Evolutionary conservation across 2,113 vertebrate genomes (phyloP).

Genomic region (Lampris incognitus): DNA sequence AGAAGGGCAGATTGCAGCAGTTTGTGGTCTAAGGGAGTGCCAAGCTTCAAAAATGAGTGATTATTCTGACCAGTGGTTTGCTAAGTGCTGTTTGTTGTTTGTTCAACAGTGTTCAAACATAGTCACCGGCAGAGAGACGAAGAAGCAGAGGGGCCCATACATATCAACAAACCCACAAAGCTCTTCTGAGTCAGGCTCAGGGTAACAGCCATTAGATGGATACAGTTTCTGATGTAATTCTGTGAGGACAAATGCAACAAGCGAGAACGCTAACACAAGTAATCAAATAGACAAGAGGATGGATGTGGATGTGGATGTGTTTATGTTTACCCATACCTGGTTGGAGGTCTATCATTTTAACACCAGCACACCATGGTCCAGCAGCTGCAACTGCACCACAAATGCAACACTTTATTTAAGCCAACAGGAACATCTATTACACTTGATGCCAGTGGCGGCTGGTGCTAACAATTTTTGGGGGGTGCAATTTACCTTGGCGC

Average conservation of each 20-base stretch:
- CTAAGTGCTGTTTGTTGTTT: not conserved
- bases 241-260: slow-evolving; percentile 24
- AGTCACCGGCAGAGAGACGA: slow-evolving; percentile 73
- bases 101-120: not conserved
- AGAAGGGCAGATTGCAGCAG: too few species aligned
- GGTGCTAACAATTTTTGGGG: not conserved
- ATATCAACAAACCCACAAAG: slow-evolving; percentile 64
- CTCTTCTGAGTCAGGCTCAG: slow-evolving; percentile 69
- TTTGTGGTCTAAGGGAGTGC: too few species aligned
- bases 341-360: slow-evolving; percentile 50
- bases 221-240: slow-evolving; percentile 48
- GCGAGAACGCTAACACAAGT: not conserved
- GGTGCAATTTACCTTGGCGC: too few species aligned
- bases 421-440: not conserved
- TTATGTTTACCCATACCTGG: slow-evolving; percentile 52
- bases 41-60: not conserved
- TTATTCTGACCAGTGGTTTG: not conserved
- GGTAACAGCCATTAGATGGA: slow-evolving; percentile 3
- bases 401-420: not conserved
- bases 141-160: slow-evolving; percentile 63
- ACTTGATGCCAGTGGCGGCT: not conserved
- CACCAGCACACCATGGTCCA: slow-evolving; percentile 69
- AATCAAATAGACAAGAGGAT: not conserved
- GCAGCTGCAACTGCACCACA: slow-evolving; percentile 73
- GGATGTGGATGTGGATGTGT: not conserved